Evolutionary conservation across 35 echinoderm and acorn worm genomes (phyloP), one percentile per base, ranked within the genome.

Genomic region (Diadema setosum): DNA sequence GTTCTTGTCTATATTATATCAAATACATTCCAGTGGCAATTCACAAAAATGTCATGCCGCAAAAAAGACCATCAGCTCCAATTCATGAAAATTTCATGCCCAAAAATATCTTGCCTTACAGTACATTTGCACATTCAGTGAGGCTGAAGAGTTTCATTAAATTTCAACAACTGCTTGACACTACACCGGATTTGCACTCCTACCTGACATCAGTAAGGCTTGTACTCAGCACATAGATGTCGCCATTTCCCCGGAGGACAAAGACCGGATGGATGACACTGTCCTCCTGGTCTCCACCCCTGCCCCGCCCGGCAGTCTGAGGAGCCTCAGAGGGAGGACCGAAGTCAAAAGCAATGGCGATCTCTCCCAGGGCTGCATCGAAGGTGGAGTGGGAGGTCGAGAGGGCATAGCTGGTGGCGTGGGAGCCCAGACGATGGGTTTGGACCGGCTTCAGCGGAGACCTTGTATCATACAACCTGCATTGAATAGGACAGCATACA

Each of bases 291-390:
- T 63, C 8, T 26, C 67, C 5, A 21, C 36, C 16, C n/a, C 78
- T 25, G 37, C 69, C 16, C 39, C 34, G 49, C 40, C 55, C 29
- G 23, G n/a, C 17, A 15, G 7, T 40, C 21, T 21, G 86, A 17
- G n/a, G n/a, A n/a, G 49, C 81, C 85, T 95, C 90, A 30, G 80
- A 63, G 25, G 92, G 89, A 17, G 61, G 83, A 12, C 96, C 96
- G 67, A 95, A 95, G 44, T 94, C 96, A 87, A 99, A 99, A 14
- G 96, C 81, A 45, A 99, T 83, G 0, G 96, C 96, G n/a, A 99
- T 92, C 44, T 99, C 96, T 40, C 96, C 96, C 0, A 99, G 50
- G 3, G 92, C 96, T 48, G 84, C 93, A 35, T 95, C 89, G 84
- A 94, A 99, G 2, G 88, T 92, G 6, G 88, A 78, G 29, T 84